Percentiles rank a stretch among this genome's conserved stretches.
Evolutionary conservation across 1,140 invertebrate genomes (phyloP).

Genomic region (Palaemon carinicauda): DNA sequence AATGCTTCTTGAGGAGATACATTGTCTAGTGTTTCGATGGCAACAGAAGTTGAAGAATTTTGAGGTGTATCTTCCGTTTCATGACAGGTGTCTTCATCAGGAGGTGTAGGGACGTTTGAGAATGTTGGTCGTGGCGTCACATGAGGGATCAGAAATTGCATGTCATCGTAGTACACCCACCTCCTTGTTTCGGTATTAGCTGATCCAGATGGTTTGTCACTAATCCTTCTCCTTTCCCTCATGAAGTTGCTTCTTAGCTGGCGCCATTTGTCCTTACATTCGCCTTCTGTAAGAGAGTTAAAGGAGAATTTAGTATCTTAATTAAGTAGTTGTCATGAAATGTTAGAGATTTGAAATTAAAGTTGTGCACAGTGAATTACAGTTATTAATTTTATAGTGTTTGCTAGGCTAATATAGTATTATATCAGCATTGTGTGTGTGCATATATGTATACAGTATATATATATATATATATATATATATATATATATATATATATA

Average conservation of each 20-base stretch:
- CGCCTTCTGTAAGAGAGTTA: constrained; percentile 26
- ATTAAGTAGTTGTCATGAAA: not conserved
- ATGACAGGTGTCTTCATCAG: no score
- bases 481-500: constrained; percentile 9
- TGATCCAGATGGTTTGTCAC: constrained; percentile 13
- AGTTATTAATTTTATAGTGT: not conserved
- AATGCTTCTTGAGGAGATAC: no score
- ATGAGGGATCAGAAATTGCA: constrained; percentile 31
- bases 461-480: constrained; percentile 14
- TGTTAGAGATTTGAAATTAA: not conserved
- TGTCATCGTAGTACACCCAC: constrained; percentile 15
- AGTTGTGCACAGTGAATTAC: not conserved
- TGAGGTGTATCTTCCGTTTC: no score
- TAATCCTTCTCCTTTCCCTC: no score
- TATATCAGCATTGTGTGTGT: not conserved
- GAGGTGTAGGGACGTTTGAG: no score
- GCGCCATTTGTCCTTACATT: no score
- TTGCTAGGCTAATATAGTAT: not conserved
- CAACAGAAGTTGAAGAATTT: no score
- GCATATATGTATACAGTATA: no score
- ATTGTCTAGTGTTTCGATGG: no score
- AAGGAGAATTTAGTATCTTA: not conserved
- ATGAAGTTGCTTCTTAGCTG: no score
- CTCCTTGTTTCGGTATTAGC: constrained; percentile 1
- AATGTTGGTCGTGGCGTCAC: no score